phyloP scores from a whole-genome alignment of 2,888 invertebrate genomes.

The Prenolepis imparis region DNA sequence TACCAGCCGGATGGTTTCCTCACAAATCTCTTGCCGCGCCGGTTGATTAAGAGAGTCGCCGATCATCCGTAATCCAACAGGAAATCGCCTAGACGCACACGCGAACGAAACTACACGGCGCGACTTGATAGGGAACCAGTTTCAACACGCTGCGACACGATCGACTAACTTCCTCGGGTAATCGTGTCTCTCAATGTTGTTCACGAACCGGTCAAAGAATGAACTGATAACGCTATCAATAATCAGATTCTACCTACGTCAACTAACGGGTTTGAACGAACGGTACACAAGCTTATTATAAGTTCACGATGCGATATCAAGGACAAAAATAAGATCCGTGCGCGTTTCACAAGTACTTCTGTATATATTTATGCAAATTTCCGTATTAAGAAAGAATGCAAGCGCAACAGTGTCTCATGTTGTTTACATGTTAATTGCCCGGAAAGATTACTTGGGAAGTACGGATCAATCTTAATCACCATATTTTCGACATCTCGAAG shows the following conservation, averaged over 20 bases:
- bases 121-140: conserved; percentile 70
- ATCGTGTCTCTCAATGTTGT: conserved; percentile 47
- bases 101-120: conserved; percentile 60
- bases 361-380: conserved; percentile 49
- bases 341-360: too few species aligned
- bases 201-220: conserved; percentile 48
- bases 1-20: conserved; percentile 38
- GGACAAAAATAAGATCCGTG: too few species aligned
- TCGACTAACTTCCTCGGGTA: conserved; percentile 59
- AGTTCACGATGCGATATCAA: neutral
- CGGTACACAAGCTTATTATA: conserved; percentile 28
- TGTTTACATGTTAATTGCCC: conserved; percentile 47
- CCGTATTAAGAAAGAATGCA: conserved; percentile 11
- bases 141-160: conserved; percentile 65
- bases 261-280: conserved; percentile 27
- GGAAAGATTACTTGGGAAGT: conserved; percentile 43
- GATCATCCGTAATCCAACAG: conserved; percentile 61
- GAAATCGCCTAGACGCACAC: conserved; percentile 67
- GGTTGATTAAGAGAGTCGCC: conserved; percentile 66
- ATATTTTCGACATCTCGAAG: conserved; percentile 51
- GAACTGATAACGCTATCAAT: conserved; percentile 61
- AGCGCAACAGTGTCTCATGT: conserved; percentile 5
- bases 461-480: conserved; percentile 42
- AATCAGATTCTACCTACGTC: conserved; percentile 33
- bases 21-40: conserved; percentile 53